These are phyloP conservation scores for Drosophila borborema DNA, from an alignment of 2,888 invertebrate species.

Conservation along the genomic window DNA sequence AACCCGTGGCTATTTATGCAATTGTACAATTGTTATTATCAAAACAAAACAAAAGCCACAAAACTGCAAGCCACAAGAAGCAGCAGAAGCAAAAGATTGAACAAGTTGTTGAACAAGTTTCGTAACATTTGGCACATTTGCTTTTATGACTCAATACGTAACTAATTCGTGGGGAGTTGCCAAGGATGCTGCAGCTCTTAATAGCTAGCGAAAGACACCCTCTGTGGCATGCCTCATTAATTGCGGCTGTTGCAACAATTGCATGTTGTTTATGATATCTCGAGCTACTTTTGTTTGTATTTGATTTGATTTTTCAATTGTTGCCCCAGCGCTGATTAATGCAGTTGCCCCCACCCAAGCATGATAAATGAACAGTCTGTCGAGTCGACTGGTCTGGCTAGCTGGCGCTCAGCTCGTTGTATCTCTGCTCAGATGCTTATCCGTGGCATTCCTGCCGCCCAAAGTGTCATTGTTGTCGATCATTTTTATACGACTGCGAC, in stretches of 20 bases:
- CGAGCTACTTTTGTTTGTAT: not conserved
- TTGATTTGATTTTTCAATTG: constrained; percentile 35
- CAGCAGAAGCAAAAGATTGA: not conserved
- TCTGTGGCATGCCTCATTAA: constrained; percentile 58
- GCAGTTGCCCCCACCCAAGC: constrained; percentile 55
- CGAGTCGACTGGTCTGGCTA: not conserved
- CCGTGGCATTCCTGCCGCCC: constrained; percentile 80
- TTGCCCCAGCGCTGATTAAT: constrained; percentile 66
- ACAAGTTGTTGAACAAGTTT: constrained; percentile 50
- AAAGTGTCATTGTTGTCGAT: constrained; percentile 80
- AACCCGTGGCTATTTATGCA: constrained; percentile 74
- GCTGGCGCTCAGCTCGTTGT: constrained; percentile 49
- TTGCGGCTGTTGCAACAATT: constrained; percentile 46
- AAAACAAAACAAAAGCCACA: constrained; percentile 1
- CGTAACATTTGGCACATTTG: constrained; percentile 84
- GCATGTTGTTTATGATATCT: constrained; percentile 65
- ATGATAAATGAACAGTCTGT: constrained; percentile 68
- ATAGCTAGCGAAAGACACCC: constrained; percentile 29
- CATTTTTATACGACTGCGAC: constrained; percentile 67
- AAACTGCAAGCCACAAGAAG: not conserved
- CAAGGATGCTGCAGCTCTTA: constrained; percentile 32
- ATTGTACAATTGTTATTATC: constrained; percentile 73
- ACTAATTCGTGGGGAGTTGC: constrained; percentile 79
- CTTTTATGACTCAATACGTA: constrained; percentile 84
- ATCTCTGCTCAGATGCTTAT: constrained; percentile 60